A percentile compares a stretch with the other conserved stretches of the same genome.
These are phyloP conservation scores for Botia kubotai DNA, from an alignment of 2,797 vertebrate genomes.

Conservation along the genomic window DNA sequence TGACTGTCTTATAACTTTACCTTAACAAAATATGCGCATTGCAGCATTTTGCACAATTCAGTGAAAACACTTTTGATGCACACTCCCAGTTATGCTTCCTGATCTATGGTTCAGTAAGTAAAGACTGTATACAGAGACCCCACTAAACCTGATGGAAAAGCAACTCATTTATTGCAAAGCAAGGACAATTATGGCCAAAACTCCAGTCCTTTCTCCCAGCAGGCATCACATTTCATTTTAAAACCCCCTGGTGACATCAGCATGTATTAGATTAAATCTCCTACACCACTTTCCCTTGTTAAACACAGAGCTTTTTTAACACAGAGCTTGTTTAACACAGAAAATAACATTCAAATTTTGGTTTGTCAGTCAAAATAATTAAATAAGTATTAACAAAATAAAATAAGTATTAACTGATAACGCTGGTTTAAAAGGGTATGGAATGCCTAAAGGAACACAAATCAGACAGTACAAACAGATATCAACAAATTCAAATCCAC, in stretches of 20 bases:
- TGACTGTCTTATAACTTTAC: background rate
- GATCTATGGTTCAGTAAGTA: conserved; percentile 38
- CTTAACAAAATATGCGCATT: background rate
- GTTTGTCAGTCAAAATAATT: conserved; percentile 3
- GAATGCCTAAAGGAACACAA: background rate
- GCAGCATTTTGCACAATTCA: background rate
- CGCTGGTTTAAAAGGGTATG: background rate
- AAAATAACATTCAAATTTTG: background rate
- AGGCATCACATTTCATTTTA: conserved; percentile 21
- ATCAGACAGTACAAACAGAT: conserved; percentile 18
- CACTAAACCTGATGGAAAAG: conserved; percentile 8
- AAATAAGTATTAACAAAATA: background rate
- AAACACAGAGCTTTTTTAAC: background rate
- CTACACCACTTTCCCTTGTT: conserved; percentile 17
- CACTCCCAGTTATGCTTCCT: conserved; percentile 17
- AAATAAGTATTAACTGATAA: background rate
- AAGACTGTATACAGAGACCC: conserved; percentile 24
- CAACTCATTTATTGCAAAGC: conserved; percentile 20
- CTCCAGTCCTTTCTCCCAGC: background rate
- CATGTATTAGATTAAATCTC: conserved; percentile 33
- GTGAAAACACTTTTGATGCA: background rate
- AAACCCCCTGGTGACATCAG: background rate
- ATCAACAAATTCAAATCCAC: background rate
- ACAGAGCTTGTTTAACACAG: background rate
- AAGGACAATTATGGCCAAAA: conserved; percentile 22